These are phyloP conservation scores for Drosophila cardini DNA, from an alignment of 1,140 invertebrate genomes.

Conservation along the genomic window DNA sequence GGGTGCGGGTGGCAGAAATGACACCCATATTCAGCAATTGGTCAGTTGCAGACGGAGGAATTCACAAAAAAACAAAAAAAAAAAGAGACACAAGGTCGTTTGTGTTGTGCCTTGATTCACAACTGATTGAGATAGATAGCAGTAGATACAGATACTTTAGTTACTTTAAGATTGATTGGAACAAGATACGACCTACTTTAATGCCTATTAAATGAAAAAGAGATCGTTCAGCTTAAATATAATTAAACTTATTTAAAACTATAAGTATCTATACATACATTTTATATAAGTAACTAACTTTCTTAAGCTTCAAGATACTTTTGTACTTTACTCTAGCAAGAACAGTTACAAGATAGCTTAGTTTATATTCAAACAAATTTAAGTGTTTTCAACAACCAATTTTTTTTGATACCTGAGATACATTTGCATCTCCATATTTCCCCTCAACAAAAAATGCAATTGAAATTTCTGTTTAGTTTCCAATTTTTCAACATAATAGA, in stretches of 20 bases:
- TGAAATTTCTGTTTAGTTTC: background rate
- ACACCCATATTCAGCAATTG: constrained; percentile 5
- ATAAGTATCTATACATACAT: too few relatives aligned
- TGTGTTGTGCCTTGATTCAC: constrained; percentile 21
- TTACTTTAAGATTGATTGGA: constrained; percentile 8
- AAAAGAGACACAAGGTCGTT: constrained; percentile 24
- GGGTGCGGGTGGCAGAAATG: background rate
- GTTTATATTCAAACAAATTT: too few relatives aligned
- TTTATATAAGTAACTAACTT: too few relatives aligned
- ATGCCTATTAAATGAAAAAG: too few relatives aligned
- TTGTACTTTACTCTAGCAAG: too few relatives aligned
- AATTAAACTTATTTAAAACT: background rate
- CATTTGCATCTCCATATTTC: background rate
- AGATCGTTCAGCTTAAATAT: too few relatives aligned
- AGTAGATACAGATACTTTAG: constrained; percentile 10
- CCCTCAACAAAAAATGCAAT: too few relatives aligned
- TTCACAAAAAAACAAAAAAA: background rate
- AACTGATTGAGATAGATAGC: constrained; percentile 25
- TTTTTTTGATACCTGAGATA: background rate
- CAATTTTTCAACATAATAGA: background rate
- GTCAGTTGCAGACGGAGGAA: constrained; percentile 22
- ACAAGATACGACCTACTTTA: background rate
- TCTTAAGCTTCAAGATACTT: too few relatives aligned
- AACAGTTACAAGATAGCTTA: too few relatives aligned
- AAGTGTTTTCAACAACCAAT: too few relatives aligned